phyloP scores from a whole-genome alignment of 2,888 invertebrate species.

The Agrotis ipsilon region DNA sequence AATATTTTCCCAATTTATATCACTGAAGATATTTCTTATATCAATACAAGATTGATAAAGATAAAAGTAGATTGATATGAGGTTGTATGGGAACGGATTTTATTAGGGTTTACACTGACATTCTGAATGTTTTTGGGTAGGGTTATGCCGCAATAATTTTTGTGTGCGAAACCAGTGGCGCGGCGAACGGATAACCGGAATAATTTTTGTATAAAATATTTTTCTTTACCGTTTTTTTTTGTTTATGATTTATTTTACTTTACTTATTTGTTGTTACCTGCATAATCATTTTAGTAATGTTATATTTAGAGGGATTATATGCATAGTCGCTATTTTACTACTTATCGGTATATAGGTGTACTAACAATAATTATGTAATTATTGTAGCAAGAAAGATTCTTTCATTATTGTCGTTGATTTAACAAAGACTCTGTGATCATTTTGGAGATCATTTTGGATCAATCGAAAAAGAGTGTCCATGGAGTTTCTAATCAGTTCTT shows the following conservation, averaged over 20 bases:
- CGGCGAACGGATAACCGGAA: slow-evolving; percentile 14
- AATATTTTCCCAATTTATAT: slow-evolving; percentile 30
- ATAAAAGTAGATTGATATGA: slow-evolving; percentile 52
- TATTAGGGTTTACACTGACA: slow-evolving; percentile 43
- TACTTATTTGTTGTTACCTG: background rate
- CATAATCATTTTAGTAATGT: no score
- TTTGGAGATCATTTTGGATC: no score
- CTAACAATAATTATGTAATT: no score
- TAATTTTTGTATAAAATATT: slow-evolving; percentile 1
- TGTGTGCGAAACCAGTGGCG: slow-evolving; percentile 16
- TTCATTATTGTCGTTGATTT: background rate
- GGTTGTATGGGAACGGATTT: slow-evolving; percentile 38
- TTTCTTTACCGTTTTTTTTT: slow-evolving; percentile 1
- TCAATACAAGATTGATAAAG: slow-evolving; percentile 41
- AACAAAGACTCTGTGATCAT: no score
- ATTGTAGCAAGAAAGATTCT: background rate
- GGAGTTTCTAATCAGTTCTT: no score
- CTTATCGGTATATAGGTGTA: no score
- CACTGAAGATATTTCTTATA: slow-evolving; percentile 20
- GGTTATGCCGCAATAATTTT: slow-evolving; percentile 48
- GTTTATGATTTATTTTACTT: background rate
- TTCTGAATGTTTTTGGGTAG: slow-evolving; percentile 34
- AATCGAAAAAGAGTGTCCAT: no score
- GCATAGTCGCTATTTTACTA: no score
- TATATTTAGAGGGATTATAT: no score